phyloP scores from a whole-genome alignment of 2,888 invertebrate species.

The Yponomeuta sedellus region DNA sequence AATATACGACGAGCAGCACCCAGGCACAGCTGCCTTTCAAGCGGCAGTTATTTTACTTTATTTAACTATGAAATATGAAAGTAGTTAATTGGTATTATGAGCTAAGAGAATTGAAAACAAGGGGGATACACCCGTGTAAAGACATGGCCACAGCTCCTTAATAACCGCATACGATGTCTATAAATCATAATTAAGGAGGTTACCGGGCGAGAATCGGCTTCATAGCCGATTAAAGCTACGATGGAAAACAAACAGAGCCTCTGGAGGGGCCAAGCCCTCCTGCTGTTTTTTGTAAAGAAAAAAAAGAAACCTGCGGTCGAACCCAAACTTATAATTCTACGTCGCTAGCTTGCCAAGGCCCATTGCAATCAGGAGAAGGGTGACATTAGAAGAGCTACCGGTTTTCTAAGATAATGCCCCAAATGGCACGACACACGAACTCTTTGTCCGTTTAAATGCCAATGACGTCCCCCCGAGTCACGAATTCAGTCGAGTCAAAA shows the following conservation, averaged over 20 bases:
- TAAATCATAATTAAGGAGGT: slow-evolving; percentile 70
- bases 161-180: slow-evolving; percentile 61
- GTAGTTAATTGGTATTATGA: slow-evolving; percentile 68
- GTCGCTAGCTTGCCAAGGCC: slow-evolving; percentile 41
- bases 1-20: slow-evolving; percentile 3
- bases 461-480: slow-evolving; percentile 43
- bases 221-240: slow-evolving; percentile 58
- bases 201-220: slow-evolving; percentile 53
- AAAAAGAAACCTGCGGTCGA: slow-evolving; percentile 36
- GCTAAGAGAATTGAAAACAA: slow-evolving; percentile 45
- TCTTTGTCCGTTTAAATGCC: slow-evolving; percentile 37
- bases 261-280: slow-evolving; percentile 32
- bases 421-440: slow-evolving; percentile 35
- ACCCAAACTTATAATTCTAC: slow-evolving; percentile 41
- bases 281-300: slow-evolving; percentile 36
- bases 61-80: slow-evolving; percentile 51
- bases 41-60: slow-evolving; percentile 12
- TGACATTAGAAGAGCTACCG: slow-evolving; percentile 46
- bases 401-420: slow-evolving; percentile 41
- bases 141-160: slow-evolving; percentile 52
- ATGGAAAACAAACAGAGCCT: slow-evolving; percentile 64
- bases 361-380: slow-evolving; percentile 45
- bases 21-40: slow-evolving; percentile 6
- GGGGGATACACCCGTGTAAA: slow-evolving; percentile 49
- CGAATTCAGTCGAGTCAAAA: slow-evolving; percentile 39